A percentile compares a stretch with the other conserved stretches of the same genome.
Evolutionary conservation across 2,113 vertebrate genomes (phyloP).

Genomic region (Mirza zaza): DNA sequence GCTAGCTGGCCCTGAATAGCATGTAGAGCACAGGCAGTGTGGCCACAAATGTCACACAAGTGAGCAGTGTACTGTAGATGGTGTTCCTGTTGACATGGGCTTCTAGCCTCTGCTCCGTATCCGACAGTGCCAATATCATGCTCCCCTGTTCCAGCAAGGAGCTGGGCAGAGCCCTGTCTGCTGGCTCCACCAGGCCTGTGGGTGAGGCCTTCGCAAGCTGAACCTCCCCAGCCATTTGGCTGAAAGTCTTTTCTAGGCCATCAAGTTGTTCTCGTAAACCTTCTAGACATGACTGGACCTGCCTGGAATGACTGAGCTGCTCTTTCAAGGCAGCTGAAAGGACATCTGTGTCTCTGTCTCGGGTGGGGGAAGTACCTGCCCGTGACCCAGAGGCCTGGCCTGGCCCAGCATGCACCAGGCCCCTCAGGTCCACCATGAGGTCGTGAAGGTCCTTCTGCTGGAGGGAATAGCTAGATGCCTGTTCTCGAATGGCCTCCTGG

Average conservation of each 20-base stretch:
- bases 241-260: constrained; percentile 82
- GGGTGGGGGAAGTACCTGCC: constrained; percentile 51
- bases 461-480: constrained; percentile 88
- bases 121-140: constrained; percentile 85
- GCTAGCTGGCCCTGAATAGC: constrained; percentile 88
- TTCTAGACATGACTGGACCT: constrained; percentile 82
- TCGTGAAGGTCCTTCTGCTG: constrained; percentile 91
- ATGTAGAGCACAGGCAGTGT: constrained; percentile 90
- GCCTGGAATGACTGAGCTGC: constrained; percentile 85
- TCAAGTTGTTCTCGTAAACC: constrained; percentile 84
- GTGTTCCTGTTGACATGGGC: constrained; percentile 88
- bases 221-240: constrained; percentile 79
- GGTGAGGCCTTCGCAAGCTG: constrained; percentile 81
- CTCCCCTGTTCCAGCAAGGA: constrained; percentile 76
- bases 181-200: constrained; percentile 19
- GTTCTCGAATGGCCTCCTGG: constrained; percentile 94
- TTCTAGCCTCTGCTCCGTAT: constrained; percentile 87
- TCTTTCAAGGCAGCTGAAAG: constrained; percentile 85
- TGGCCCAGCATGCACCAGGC: constrained; percentile 76
- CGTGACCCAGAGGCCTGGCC: constrained; percentile 61
- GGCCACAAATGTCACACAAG: constrained; percentile 86
- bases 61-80: constrained; percentile 88
- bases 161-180: constrained; percentile 57
- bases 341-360: constrained; percentile 76
- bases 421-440: constrained; percentile 87